A percentile compares a stretch with the other conserved stretches of the same genome.
phyloP scores from a whole-genome alignment of 2,113 vertebrate species.

The Mormyrus lacerda region DNA sequence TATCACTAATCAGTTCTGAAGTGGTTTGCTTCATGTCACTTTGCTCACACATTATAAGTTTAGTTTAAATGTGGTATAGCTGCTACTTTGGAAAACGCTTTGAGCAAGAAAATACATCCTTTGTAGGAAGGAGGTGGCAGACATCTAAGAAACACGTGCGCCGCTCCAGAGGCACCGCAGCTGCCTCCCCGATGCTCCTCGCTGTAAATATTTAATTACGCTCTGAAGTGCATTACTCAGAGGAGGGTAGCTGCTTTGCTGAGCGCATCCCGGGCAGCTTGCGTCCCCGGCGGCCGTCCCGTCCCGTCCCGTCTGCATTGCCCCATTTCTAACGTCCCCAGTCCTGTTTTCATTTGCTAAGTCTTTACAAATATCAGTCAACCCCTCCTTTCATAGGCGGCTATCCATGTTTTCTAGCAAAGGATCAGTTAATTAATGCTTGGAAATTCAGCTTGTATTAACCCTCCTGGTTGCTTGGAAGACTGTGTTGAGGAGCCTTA shows the following conservation, averaged over 20 bases:
- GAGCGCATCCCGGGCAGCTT: background rate
- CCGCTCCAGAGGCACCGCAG: background rate
- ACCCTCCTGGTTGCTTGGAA: background rate
- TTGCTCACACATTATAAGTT: background rate
- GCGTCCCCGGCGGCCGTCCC: background rate
- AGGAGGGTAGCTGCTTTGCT: background rate
- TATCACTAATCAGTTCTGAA: background rate
- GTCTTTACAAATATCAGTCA: background rate
- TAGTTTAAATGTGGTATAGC: background rate
- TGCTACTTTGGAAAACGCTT: background rate
- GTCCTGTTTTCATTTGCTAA: background rate
- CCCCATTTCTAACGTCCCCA: background rate
- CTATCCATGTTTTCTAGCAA: background rate
- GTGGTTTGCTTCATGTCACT: background rate
- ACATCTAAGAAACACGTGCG: background rate
- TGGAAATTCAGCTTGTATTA: background rate
- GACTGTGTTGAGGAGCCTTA: background rate
- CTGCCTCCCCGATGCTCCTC: background rate
- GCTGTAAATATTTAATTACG: constrained; percentile 1
- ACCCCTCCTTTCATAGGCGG: background rate
- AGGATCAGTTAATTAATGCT: background rate
- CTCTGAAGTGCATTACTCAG: background rate
- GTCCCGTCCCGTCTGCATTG: background rate
- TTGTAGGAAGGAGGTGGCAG: background rate
- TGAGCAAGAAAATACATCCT: background rate